A percentile compares a stretch with the other conserved stretches of the same genome.
Conservation (phyloP, 2,797 vertebrate species). For the Lithobates sylvaticus region DNA sequence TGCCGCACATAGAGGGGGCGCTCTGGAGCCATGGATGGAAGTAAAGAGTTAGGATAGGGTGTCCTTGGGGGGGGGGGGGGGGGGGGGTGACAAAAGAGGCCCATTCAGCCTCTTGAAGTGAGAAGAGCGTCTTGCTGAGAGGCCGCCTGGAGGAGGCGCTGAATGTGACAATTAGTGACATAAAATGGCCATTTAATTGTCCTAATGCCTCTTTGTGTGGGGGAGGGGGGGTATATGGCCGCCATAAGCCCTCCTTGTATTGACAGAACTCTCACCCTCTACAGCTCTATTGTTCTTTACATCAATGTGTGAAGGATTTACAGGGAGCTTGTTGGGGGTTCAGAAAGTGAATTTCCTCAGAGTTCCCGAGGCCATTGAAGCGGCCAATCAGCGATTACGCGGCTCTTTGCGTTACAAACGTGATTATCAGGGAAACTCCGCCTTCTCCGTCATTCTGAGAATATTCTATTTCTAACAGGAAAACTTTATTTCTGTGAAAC, state of each 20-base stretch:
- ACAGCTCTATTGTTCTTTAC: slow-evolving; percentile 19
- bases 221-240: slow-evolving; percentile 24
- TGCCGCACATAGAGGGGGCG: no score
- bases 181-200: slow-evolving; percentile 58
- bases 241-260: slow-evolving; percentile 28
- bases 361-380: no score
- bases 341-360: neutral
- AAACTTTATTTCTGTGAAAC: no score
- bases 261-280: slow-evolving; percentile 17
- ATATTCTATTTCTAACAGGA: no score
- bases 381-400: no score
- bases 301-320: slow-evolving; percentile 22
- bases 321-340: slow-evolving; percentile 10
- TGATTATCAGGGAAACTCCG: no score
- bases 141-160: neutral
- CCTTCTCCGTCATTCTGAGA: no score
- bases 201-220: slow-evolving; percentile 50
- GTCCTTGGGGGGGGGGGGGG: neutral
- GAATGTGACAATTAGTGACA: slow-evolving; percentile 55
- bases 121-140: slow-evolving; percentile 23
- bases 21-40: neutral
- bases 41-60: slow-evolving; percentile 33
- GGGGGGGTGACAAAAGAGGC: neutral
- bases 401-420: no score
- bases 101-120: slow-evolving; percentile 14